phyloP scores from a whole-genome alignment of 2,888 invertebrate genomes.

The Charanyca ferruginea region DNA sequence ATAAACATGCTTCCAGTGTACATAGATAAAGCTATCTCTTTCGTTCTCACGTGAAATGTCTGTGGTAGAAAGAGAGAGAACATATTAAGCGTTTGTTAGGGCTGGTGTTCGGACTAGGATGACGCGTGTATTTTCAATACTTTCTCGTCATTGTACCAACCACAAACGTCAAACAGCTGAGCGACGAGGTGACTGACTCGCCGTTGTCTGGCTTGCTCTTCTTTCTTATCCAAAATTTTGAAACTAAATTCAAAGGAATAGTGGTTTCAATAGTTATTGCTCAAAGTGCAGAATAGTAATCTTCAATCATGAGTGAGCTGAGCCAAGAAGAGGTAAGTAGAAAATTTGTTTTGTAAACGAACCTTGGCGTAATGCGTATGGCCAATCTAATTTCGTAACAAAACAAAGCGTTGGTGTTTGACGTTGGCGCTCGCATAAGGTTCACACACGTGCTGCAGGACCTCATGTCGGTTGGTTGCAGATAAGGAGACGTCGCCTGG shows the following conservation, averaged over 20 bases:
- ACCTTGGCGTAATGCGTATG: slow-evolving; percentile 86
- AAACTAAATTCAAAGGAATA: slow-evolving; percentile 78
- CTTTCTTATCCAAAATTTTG: slow-evolving; percentile 78
- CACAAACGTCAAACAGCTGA: slow-evolving; percentile 89
- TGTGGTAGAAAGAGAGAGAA: slow-evolving; percentile 41
- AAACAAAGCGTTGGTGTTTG: slow-evolving; percentile 88
- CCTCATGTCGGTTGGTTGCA: slow-evolving; percentile 83
- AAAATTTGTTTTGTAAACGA: slow-evolving; percentile 83
- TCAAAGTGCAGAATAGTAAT: slow-evolving; percentile 70
- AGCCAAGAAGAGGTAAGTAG: slow-evolving; percentile 96
- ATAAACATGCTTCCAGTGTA: slow-evolving; percentile 15
- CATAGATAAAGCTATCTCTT: slow-evolving; percentile 40
- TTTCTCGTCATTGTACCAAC: slow-evolving; percentile 86
- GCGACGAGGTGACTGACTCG: slow-evolving; percentile 90
- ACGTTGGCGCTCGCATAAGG: slow-evolving; percentile 74
- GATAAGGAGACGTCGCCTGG: slow-evolving; percentile 95
- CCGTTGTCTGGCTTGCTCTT: slow-evolving; percentile 87
- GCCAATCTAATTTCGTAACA: slow-evolving; percentile 90
- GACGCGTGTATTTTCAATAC: slow-evolving; percentile 91
- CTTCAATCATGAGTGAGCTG: slow-evolving; percentile 94
- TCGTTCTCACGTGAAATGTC: background rate
- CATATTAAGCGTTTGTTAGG: slow-evolving; percentile 51
- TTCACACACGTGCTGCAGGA: slow-evolving; percentile 77
- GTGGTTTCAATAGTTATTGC: slow-evolving; percentile 71
- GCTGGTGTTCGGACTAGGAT: slow-evolving; percentile 75